Evolutionary conservation across 1,140 invertebrate species (phyloP).

Genomic region (Melanaphis sacchari): DNA sequence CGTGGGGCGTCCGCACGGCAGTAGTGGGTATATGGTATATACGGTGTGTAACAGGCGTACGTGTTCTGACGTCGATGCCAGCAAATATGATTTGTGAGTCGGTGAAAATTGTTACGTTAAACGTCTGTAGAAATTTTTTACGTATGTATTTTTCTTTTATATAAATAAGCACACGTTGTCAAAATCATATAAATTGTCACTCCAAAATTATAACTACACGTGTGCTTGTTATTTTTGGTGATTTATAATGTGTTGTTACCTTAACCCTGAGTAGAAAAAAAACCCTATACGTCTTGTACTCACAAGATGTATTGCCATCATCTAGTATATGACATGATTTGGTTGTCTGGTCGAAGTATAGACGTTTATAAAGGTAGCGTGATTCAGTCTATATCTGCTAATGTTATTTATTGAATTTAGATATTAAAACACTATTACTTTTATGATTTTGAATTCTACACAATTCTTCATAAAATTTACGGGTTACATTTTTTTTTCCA

Average conservation of each 20-base stretch:
- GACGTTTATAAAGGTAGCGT: not conserved
- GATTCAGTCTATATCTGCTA: not conserved
- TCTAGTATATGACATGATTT: not conserved
- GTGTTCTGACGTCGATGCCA: slow-evolving; percentile 40
- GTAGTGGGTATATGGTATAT: not conserved
- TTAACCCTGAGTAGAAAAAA: not conserved
- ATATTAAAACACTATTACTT: not conserved
- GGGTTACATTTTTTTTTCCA: not conserved
- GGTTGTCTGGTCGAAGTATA: not conserved
- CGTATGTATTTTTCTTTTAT: slow-evolving; percentile 2
- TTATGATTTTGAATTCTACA: not conserved
- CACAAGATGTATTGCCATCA: not conserved
- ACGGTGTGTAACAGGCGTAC: slow-evolving; percentile 31
- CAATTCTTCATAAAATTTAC: not conserved
- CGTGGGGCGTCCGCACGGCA: not conserved
- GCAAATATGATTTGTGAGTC: slow-evolving; percentile 54
- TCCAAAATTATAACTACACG: not conserved
- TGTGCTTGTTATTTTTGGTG: not conserved
- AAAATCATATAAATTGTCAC: slow-evolving; percentile 30
- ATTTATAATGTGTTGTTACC: slow-evolving; percentile 31
- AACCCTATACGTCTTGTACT: not conserved
- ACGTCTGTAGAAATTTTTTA: slow-evolving; percentile 12
- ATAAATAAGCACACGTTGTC: slow-evolving; percentile 19
- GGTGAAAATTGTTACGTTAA: slow-evolving; percentile 46
- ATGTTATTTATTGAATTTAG: not conserved